phyloP scores from a whole-genome alignment of 2,797 vertebrate genomes.

The Yasuhikotakia modesta region DNA sequence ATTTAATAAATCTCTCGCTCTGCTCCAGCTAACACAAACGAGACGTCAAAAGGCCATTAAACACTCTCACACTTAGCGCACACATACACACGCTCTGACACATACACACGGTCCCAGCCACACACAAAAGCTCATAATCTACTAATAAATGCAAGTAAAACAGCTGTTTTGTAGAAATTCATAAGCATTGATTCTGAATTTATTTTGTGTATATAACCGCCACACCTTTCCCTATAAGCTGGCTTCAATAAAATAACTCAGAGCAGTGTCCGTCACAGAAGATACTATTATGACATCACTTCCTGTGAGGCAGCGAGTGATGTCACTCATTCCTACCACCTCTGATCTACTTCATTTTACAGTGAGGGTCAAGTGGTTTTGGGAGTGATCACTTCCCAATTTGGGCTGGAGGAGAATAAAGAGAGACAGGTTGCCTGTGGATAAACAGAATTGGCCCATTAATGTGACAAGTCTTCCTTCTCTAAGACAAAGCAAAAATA shows the following conservation, averaged over 20 bases:
- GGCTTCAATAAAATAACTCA: neutral
- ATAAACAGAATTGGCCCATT: constrained; percentile 75
- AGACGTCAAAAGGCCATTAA: constrained; percentile 47
- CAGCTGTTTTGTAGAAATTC: neutral
- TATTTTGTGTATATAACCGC: neutral
- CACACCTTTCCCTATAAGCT: neutral
- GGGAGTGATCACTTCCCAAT: too few species aligned
- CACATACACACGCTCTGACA: too few species aligned
- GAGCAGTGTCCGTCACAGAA: constrained; percentile 70
- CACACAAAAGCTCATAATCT: constrained; percentile 10
- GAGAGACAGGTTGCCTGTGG: constrained; percentile 89
- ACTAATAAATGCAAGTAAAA: neutral
- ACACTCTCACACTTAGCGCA: constrained; percentile 29
- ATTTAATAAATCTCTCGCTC: constrained; percentile 51
- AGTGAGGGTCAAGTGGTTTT: constrained; percentile 87
- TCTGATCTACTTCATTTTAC: too few species aligned
- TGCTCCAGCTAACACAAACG: constrained; percentile 39
- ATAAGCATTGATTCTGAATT: too few species aligned
- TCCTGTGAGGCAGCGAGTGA: constrained; percentile 72
- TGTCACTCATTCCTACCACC: too few species aligned
- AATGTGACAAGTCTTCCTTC: constrained; percentile 30
- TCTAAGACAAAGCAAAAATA: constrained; percentile 3
- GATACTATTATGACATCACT: constrained; percentile 83
- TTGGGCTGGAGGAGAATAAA: constrained; percentile 96
- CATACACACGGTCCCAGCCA: neutral